A percentile compares a stretch with the other conserved stretches of the same genome.
Conservation (phyloP, 2,888 invertebrate species). For the Lithophane ornitopus region DNA sequence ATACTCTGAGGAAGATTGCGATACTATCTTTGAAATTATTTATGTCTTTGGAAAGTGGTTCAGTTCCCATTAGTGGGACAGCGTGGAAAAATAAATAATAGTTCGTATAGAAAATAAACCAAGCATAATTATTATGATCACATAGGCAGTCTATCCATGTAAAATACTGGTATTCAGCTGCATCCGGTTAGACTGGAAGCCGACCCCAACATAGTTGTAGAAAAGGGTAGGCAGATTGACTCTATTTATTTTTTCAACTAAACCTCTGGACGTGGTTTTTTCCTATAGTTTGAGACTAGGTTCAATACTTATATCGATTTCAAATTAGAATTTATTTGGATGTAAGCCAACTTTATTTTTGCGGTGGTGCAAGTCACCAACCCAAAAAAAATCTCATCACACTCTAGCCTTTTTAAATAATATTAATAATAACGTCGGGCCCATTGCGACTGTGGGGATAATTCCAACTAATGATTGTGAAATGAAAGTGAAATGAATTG, state of each 20-base stretch:
- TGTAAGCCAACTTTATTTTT: not conserved
- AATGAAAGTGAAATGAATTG: too few relatives aligned
- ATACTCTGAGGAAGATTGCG: conserved; percentile 73
- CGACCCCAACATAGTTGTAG: not conserved
- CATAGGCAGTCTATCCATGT: not conserved
- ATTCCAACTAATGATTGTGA: too few relatives aligned
- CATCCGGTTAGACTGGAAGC: not conserved
- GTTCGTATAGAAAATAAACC: not conserved
- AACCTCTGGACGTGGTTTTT: not conserved
- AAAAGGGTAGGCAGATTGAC: not conserved
- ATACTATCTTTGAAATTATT: conserved; percentile 57
- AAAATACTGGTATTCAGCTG: not conserved
- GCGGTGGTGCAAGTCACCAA: not conserved
- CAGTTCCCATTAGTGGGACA: conserved; percentile 19
- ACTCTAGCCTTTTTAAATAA: too few relatives aligned
- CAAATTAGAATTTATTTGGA: conserved; percentile 5
- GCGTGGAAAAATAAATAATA: not conserved
- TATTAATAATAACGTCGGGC: too few relatives aligned
- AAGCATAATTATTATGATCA: not conserved
- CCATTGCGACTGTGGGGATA: too few relatives aligned
- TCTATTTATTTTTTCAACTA: not conserved
- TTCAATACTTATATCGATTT: not conserved
- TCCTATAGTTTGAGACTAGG: not conserved
- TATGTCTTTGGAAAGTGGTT: conserved; percentile 46
- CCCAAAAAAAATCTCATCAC: not conserved